These are phyloP conservation scores for Drosophila nr. perissopoda DNA, from an alignment of 2,888 invertebrate species.

Conservation along the genomic window DNA sequence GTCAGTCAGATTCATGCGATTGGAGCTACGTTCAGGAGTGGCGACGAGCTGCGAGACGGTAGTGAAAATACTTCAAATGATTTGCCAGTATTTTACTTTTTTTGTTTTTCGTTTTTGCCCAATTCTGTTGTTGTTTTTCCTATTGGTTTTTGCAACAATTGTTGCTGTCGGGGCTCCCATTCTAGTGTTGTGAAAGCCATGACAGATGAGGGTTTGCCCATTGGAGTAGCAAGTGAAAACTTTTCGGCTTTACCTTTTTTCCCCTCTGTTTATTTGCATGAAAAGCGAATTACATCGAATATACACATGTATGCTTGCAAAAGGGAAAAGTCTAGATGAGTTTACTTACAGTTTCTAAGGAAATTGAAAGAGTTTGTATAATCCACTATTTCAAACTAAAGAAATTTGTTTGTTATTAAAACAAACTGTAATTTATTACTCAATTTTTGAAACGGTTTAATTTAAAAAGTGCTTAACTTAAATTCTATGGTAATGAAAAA, in stretches of 20 bases:
- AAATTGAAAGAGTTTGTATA: constrained; percentile 1
- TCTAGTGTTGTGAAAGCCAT: constrained; percentile 65
- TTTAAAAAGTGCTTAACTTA: neutral
- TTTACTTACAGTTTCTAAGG: neutral
- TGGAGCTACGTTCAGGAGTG: constrained; percentile 92
- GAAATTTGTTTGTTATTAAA: neutral
- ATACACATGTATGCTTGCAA: constrained; percentile 8
- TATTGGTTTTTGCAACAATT: constrained; percentile 34
- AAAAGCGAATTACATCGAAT: constrained; percentile 1
- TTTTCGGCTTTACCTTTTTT: constrained; percentile 21
- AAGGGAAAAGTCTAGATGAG: constrained; percentile 33
- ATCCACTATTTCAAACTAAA: neutral
- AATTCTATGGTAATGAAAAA: neutral
- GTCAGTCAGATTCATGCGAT: constrained; percentile 87
- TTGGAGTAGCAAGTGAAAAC: constrained; percentile 57
- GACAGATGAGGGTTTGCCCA: constrained; percentile 26
- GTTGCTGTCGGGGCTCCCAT: constrained; percentile 50
- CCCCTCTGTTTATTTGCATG: constrained; percentile 41
- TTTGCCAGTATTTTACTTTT: constrained; percentile 56
- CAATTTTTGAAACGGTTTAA: neutral
- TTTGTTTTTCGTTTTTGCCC: constrained; percentile 12
- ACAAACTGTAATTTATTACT: neutral
- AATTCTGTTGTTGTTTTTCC: constrained; percentile 29
- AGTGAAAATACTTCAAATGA: constrained; percentile 68
- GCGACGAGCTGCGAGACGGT: constrained; percentile 85